phyloP scores from a whole-genome alignment of 1,140 invertebrate species.

The Dendrolimus punctatus region DNA sequence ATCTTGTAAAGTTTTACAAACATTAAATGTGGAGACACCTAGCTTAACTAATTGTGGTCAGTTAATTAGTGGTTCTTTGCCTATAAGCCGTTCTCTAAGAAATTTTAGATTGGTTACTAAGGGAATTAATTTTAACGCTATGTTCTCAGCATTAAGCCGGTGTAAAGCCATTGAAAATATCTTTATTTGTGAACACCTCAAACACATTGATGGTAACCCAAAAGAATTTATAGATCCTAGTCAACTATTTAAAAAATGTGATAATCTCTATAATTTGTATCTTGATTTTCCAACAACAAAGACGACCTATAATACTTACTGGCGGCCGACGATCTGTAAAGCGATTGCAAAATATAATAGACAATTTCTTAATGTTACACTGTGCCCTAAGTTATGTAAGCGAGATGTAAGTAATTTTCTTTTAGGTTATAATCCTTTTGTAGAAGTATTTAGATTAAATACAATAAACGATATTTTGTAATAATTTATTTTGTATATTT shows the following conservation, averaged over 20 bases:
- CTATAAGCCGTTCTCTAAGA: slow-evolving; percentile 28
- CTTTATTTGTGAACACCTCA: slow-evolving; percentile 23
- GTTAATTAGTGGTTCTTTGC: slow-evolving; percentile 22
- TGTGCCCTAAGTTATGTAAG: slow-evolving; percentile 8
- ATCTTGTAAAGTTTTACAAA: slow-evolving; percentile 31
- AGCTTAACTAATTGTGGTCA: slow-evolving; percentile 15
- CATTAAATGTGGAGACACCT: slow-evolving; percentile 28
- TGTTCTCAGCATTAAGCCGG: slow-evolving; percentile 33
- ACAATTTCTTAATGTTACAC: slow-evolving; percentile 20
- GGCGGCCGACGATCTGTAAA: slow-evolving; percentile 20
- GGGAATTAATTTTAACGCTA: slow-evolving; percentile 26
- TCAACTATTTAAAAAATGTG: slow-evolving; percentile 31
- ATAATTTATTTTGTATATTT: too few relatives aligned
- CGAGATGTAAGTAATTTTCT: not conserved
- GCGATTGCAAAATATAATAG: slow-evolving; percentile 20
- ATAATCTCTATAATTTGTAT: slow-evolving; percentile 37
- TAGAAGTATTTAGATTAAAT: slow-evolving; percentile 34
- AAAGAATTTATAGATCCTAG: slow-evolving; percentile 21
- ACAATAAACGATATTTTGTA: slow-evolving; percentile 28
- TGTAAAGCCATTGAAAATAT: slow-evolving; percentile 48
- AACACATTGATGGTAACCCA: slow-evolving; percentile 4
- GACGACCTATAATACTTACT: slow-evolving; percentile 8
- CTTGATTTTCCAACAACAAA: slow-evolving; percentile 17
- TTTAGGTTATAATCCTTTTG: slow-evolving; percentile 28
- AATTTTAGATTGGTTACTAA: slow-evolving; percentile 37